Conservation (phyloP, 2,113 vertebrate genomes). For the Manacus vitellinus region DNA sequence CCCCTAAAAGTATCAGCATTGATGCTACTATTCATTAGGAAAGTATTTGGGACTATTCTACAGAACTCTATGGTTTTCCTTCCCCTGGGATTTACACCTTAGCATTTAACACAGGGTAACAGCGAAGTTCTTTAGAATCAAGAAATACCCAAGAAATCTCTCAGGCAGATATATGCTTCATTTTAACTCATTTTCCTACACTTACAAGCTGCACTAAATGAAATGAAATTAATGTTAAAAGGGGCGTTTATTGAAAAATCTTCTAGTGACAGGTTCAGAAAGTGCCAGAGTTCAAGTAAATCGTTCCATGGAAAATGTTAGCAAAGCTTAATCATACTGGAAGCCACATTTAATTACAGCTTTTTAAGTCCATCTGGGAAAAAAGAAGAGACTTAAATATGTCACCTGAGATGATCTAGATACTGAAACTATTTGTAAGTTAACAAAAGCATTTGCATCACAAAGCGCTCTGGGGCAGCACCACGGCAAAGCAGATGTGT, state of each 20-base stretch:
- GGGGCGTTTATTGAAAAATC: slow-evolving; percentile 27
- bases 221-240: slow-evolving; percentile 45
- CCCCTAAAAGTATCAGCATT: not conserved
- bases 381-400: slow-evolving; percentile 72
- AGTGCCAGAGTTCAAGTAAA: slow-evolving; percentile 70
- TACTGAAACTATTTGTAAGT: slow-evolving; percentile 67
- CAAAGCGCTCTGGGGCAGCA: slow-evolving; percentile 50
- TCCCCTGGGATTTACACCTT: not conserved
- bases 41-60: not conserved
- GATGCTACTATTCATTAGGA: not conserved
- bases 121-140: not conserved
- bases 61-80: not conserved
- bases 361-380: slow-evolving; percentile 71
- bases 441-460: slow-evolving; percentile 71
- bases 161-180: not conserved
- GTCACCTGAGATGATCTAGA: slow-evolving; percentile 74
- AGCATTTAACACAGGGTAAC: not conserved
- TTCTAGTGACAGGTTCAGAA: slow-evolving; percentile 52
- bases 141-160: not conserved
- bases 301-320: slow-evolving; percentile 61
- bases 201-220: slow-evolving; percentile 22
- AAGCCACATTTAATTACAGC: slow-evolving; percentile 78
- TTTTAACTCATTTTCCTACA: slow-evolving; percentile 29
- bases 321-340: slow-evolving; percentile 70
- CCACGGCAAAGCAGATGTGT: slow-evolving; percentile 65